Base-by-base conservation (phyloP, 2,113 vertebrate genomes). In the Podarcis raffonei region DNA sequence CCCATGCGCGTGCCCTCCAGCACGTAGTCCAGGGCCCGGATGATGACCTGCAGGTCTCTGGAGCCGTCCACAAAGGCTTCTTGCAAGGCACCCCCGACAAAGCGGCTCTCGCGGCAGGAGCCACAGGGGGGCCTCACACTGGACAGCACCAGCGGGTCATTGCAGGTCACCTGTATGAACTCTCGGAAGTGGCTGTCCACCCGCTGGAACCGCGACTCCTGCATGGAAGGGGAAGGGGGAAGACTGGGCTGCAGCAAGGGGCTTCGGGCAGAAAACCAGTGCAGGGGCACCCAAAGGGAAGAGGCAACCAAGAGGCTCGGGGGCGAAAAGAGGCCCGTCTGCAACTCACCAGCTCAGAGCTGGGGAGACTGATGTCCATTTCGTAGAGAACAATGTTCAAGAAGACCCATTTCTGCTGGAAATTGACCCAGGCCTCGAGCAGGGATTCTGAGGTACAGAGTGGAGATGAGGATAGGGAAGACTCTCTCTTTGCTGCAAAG, bases 351-450 rank as follows among this genome's bases (percentile, higher is more conserved):
- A 98, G 89, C 48, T 97, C 94, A 22, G 76, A 22, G 85, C 82
- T 93, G 86, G 96, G 94, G 81, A 95, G 88, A 62, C 53, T 30
- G 4, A 96, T 92, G 86, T 94, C 94, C 94, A 96, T 96, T 85
- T 97, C 96, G 86, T 95, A 62, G 2, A 98, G 96, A 80, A 97
- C 92, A 85, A 96, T 98, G 78, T 96, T 97, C 85, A 98, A 92
- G 85, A 98, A 98, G 74, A 96, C 93, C 98, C 97, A 98, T 85
- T 94, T 95, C 85, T 97, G 92, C 91, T 98, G 98, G 92, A 97
- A 98, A 86, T 88, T 93, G 91, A 97, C 92, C 96, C 98, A 97
- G 66, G 97, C 90, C 77, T 96, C 90, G 83, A 99, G 94, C 42
- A 97, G 80, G 22, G 94, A 88, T 30, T 89, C 97, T 98, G 87